phyloP scores from a whole-genome alignment of 1,140 invertebrate genomes.

The Zaprionus ghesquierei region DNA sequence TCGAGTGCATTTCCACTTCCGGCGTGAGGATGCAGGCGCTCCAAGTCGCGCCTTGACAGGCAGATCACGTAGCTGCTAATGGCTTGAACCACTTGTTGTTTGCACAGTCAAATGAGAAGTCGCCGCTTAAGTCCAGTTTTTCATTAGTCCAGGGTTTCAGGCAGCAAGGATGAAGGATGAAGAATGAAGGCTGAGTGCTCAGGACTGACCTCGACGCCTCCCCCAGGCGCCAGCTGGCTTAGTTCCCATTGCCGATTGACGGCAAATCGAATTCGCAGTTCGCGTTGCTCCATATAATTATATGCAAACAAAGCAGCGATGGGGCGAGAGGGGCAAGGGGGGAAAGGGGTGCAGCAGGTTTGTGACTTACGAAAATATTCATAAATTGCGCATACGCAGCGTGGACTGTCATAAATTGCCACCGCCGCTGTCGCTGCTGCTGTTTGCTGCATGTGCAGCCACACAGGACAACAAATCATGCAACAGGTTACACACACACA shows the following conservation, averaged over 20 bases:
- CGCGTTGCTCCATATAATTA: conserved; percentile 54
- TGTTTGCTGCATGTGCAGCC: conserved; percentile 47
- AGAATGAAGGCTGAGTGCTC: neutral
- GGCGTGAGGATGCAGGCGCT: neutral
- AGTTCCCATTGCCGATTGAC: conserved; percentile 30
- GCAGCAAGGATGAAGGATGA: neutral
- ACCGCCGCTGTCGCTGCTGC: neutral
- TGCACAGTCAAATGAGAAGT: conserved; percentile 58
- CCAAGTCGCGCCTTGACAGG: conserved; percentile 23
- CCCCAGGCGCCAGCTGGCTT: conserved; percentile 24
- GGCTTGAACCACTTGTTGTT: conserved; percentile 44
- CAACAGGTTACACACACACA: conserved; percentile 62
- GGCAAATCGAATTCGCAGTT: conserved; percentile 1
- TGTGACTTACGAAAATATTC: neutral
- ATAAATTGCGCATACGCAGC: conserved; percentile 38
- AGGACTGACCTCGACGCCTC: neutral
- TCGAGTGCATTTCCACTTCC: conserved; percentile 48
- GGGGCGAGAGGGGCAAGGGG: neutral
- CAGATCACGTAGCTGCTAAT: conserved; percentile 43
- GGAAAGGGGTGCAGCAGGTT: too few species aligned
- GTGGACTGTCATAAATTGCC: conserved; percentile 58
- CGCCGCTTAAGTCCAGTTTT: conserved; percentile 33
- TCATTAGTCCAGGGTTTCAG: conserved; percentile 29
- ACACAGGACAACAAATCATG: conserved; percentile 62
- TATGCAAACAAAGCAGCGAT: conserved; percentile 42